Base-by-base conservation (phyloP, 2,888 invertebrate genomes). In the Drosophila nr. fundita region DNA sequence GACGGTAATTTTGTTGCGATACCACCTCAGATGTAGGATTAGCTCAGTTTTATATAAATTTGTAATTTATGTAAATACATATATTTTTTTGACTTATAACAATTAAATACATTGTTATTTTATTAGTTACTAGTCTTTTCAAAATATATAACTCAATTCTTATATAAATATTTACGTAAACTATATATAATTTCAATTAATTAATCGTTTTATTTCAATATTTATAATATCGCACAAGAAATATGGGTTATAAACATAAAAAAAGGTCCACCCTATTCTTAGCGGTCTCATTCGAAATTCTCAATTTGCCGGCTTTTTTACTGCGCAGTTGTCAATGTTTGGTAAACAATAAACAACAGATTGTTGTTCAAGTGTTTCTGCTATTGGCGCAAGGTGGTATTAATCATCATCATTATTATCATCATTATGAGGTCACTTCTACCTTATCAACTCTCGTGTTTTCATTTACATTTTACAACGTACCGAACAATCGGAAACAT, bases 291-390 rank as follows among this genome's bases (percentile, higher is more conserved):
- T 50, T 52, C 63, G 63, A 65, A 65, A 55, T 38, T 27, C 42
- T 66, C 53, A 68, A 49, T 30, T 76, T 73, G 79, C 82, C 85
- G 85, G 86, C 83, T 36, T 55, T 55, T 64, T 79, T 66, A 71
- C 59, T 80, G 83, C 89, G 78, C 61, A 67, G 61, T 67, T 88
- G 80, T 83, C 74, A 48, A 68, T 88, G 63, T 86, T 88, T 83
- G 78, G 73, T 85, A 80, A 88, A 83, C 72, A 83, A 82, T 48
- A 60, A 68, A 70, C 59, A 82, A 63, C 52, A 64, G 45, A 38
- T 48, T 72, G 60, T 55, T 77, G 49, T 77, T 85, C 83, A 83
- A 80, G 72, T 85, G 77, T 79, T 67, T 66, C 59, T 11, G 24
- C 52, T n/a, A 36, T 42, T 27, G 21, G 6, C 24, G 52, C 52